These are phyloP conservation scores for Hycleus phaleratus DNA, from an alignment of 1,140 invertebrate species.

Conservation along the genomic window DNA sequence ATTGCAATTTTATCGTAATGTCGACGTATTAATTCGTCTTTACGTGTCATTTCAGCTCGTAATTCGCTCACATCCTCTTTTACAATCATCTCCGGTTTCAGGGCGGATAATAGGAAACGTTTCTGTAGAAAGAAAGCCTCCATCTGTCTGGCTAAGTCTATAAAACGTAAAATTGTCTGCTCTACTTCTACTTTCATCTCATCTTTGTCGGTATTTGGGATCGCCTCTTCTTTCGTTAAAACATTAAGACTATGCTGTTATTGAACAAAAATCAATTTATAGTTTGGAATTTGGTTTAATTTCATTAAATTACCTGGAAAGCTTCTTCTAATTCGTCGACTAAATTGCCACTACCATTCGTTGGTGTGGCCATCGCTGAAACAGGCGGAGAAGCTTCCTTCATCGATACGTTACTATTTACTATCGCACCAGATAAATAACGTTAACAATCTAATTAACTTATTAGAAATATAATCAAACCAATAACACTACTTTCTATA, in stretches of 20 bases:
- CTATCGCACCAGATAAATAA: no score
- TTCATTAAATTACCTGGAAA: constrained; percentile 54
- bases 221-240: constrained; percentile 76
- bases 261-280: background rate
- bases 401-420: constrained; percentile 13
- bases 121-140: constrained; percentile 93
- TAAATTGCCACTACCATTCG: constrained; percentile 71
- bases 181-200: constrained; percentile 80
- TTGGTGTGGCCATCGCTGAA: constrained; percentile 62
- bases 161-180: constrained; percentile 71
- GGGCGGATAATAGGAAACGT: constrained; percentile 76
- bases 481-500: no score
- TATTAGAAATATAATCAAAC: no score
- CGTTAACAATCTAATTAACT: no score
- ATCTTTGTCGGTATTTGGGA: constrained; percentile 67
- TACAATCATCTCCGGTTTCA: constrained; percentile 85
- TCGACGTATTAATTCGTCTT: constrained; percentile 79
- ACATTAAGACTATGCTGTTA: constrained; percentile 75
- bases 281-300: background rate
- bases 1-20: constrained; percentile 85
- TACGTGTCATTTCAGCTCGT: constrained; percentile 70
- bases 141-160: constrained; percentile 85
- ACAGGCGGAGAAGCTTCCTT: constrained; percentile 39
- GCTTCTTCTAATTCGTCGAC: constrained; percentile 81
- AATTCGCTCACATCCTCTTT: constrained; percentile 88